A percentile compares a stretch with the other conserved stretches of the same genome.
Evolutionary conservation across 2,797 vertebrate genomes (phyloP).

Genomic region (Xenops minutus): DNA sequence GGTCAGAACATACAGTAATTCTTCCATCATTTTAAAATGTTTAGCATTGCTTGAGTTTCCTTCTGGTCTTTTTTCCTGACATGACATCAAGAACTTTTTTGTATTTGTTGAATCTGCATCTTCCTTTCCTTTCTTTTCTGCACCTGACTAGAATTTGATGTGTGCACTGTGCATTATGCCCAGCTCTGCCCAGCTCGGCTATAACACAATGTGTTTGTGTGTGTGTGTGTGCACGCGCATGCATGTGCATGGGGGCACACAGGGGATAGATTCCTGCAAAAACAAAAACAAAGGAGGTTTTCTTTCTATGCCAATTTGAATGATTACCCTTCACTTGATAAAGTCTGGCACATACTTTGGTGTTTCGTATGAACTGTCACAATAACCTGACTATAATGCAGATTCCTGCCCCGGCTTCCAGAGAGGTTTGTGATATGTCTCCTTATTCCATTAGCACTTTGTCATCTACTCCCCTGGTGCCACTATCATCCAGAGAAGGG

Average conservation of each 20-base stretch:
- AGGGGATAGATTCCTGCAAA: neutral
- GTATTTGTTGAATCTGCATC: neutral
- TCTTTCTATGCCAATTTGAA: neutral
- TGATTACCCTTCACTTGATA: neutral
- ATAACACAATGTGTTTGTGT: neutral
- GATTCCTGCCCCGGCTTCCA: neutral
- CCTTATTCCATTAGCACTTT: conserved; percentile 38
- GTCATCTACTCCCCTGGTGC: conserved; percentile 4
- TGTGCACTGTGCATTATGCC: neutral
- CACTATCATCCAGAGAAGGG: neutral
- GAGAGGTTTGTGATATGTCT: conserved; percentile 16
- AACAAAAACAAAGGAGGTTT: neutral
- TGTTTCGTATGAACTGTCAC: conserved; percentile 35
- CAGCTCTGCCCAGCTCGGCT: neutral
- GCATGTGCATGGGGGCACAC: neutral
- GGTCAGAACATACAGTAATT: neutral
- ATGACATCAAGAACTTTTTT: neutral
- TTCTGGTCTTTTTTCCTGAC: neutral
- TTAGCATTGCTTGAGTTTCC: neutral
- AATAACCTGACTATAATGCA: neutral
- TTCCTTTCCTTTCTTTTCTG: neutral
- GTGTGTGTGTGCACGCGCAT: neutral
- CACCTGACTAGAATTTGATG: neutral
- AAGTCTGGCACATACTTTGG: neutral
- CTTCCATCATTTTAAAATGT: neutral